phyloP scores from a whole-genome alignment of 37 sponge, comb jelly and placozoan species.

The Beroe ovata region DNA sequence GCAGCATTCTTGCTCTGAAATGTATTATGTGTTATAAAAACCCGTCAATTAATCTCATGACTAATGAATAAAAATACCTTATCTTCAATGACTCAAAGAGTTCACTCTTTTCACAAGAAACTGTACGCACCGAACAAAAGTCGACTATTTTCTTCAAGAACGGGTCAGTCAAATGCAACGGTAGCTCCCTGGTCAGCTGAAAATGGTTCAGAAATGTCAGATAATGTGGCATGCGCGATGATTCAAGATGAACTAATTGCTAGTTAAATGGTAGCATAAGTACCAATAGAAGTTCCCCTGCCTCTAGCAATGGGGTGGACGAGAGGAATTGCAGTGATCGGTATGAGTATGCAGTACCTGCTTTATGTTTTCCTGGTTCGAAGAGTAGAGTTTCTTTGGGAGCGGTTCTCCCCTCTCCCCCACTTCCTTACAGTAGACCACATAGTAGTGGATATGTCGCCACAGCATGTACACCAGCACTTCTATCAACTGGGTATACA shows the following conservation, averaged over 20 bases:
- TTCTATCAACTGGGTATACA: slow-evolving; percentile 56
- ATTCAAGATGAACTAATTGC: no score
- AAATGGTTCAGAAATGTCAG: no score
- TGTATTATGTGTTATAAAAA: neutral
- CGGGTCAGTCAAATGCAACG: slow-evolving; percentile 45
- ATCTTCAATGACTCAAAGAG: neutral
- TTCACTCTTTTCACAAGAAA: no score
- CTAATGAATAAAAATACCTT: neutral
- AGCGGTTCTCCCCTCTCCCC: neutral
- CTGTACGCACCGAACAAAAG: slow-evolving; percentile 50
- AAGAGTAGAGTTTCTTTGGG: slow-evolving; percentile 19
- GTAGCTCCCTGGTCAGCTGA: slow-evolving; percentile 42
- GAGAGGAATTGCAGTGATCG: no score
- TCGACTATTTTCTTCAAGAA: slow-evolving; percentile 55
- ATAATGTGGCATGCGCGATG: no score
- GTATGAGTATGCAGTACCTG: no score
- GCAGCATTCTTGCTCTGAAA: slow-evolving; percentile 42
- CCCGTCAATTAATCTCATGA: neutral
- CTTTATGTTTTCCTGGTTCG: slow-evolving; percentile 50
- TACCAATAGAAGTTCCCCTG: no score
- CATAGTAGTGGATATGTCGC: slow-evolving; percentile 47
- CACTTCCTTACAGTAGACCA: slow-evolving; percentile 31
- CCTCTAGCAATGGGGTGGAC: no score
- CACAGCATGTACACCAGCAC: slow-evolving; percentile 55
- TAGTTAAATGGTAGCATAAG: no score